Evolutionary conservation across 1,140 invertebrate species (phyloP).

Genomic region (Mylabris phalerata): DNA sequence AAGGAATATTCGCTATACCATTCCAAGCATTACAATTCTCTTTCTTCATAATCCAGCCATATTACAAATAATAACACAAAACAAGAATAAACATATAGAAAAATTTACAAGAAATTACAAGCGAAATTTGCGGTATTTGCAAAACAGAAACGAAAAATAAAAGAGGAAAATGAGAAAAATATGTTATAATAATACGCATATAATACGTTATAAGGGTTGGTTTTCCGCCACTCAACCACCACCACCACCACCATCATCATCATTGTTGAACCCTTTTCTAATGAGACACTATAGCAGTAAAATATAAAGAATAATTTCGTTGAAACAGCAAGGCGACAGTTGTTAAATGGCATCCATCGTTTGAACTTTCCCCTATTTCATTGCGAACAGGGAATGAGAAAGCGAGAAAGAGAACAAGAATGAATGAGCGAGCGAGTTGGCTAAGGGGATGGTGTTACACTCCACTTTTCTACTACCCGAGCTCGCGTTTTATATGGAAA

Average conservation of each 20-base stretch:
- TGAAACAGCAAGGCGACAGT: slow-evolving; percentile 24
- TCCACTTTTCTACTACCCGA: slow-evolving; percentile 2
- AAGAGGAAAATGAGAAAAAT: not conserved
- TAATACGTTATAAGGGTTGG: not conserved
- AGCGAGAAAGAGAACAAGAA: too few relatives aligned
- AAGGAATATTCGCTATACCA: too few relatives aligned
- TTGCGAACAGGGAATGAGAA: slow-evolving; percentile 40
- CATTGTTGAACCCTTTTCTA: not conserved
- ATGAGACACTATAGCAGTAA: slow-evolving; percentile 5
- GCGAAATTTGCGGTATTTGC: not conserved
- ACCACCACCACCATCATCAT: too few relatives aligned
- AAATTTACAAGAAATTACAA: too few relatives aligned
- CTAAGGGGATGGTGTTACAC: not conserved
- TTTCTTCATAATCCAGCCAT: too few relatives aligned
- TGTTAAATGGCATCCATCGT: slow-evolving; percentile 28
- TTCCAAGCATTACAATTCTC: too few relatives aligned
- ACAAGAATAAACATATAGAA: too few relatives aligned
- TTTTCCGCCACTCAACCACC: too few relatives aligned
- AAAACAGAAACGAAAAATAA: not conserved
- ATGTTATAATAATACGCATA: not conserved
- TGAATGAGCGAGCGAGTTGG: too few relatives aligned
- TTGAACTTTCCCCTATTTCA: slow-evolving; percentile 30
- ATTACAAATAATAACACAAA: too few relatives aligned
- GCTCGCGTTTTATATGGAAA: slow-evolving; percentile 38
- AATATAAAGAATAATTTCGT: slow-evolving; percentile 28